Evolutionary conservation across 2,113 vertebrate species (phyloP).

Genomic region (Cheirogaleus medius): DNA sequence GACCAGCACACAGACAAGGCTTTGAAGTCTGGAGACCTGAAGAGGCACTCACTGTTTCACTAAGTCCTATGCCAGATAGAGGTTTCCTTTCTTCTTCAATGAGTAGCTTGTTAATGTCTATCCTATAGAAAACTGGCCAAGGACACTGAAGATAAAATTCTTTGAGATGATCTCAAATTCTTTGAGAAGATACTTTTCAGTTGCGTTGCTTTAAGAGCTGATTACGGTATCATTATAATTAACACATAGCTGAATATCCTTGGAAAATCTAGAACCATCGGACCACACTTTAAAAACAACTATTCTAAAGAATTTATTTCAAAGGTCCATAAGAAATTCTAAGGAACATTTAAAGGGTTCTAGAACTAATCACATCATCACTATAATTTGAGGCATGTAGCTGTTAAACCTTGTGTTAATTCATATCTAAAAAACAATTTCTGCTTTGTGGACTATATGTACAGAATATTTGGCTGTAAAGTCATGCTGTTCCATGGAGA

Average conservation of each 20-base stretch:
- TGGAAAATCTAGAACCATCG: background rate
- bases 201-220: background rate
- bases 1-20: conserved; percentile 62
- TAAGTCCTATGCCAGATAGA: background rate
- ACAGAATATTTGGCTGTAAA: background rate
- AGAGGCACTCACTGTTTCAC: conserved; percentile 77
- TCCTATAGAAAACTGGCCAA: background rate
- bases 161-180: background rate
- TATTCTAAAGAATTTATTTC: background rate
- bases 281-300: background rate
- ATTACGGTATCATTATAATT: background rate
- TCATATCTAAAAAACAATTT: background rate
- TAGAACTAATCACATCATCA: background rate
- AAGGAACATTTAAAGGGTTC: background rate
- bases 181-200: background rate
- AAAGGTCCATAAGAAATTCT: background rate
- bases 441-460: background rate
- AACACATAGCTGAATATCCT: background rate
- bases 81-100: background rate
- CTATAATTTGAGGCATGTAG: background rate
- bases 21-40: conserved; percentile 78
- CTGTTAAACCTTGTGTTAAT: background rate
- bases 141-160: background rate
- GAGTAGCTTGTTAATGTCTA: background rate
- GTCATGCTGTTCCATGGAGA: background rate